phyloP scores from a whole-genome alignment of 1,140 invertebrate genomes.

The Tetramorium alpestre region DNA sequence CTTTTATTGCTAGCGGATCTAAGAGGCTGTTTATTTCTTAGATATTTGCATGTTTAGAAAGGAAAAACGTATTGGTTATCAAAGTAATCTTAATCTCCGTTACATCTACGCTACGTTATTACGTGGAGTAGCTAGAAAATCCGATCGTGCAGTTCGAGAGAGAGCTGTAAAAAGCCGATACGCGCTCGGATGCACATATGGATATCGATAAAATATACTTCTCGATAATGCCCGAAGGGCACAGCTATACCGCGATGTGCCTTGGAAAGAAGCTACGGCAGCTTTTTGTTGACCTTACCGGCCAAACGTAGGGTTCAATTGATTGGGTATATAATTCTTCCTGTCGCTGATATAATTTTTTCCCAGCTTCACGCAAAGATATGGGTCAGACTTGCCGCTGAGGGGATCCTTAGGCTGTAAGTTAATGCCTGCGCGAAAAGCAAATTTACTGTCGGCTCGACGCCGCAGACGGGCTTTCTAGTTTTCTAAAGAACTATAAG shows the following conservation, averaged over 20 bases:
- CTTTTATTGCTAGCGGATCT: neutral
- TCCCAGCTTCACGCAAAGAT: constrained; percentile 90
- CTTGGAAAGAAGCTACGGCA: neutral
- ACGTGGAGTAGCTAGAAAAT: neutral
- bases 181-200: constrained; percentile 29
- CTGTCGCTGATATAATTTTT: constrained; percentile 89
- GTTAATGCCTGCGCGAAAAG: constrained; percentile 85
- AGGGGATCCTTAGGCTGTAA: constrained; percentile 90
- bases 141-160: constrained; percentile 1
- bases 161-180: constrained; percentile 21
- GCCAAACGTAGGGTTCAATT: constrained; percentile 95
- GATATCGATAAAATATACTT: constrained; percentile 48
- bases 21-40: neutral
- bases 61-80: neutral
- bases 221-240: constrained; percentile 22
- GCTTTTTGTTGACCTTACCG: constrained; percentile 85
- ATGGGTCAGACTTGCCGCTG: constrained; percentile 92
- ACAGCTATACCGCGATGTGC: neutral
- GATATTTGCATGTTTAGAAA: neutral
- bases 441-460: constrained; percentile 18
- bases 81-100: constrained; percentile 3
- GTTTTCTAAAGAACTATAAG: neutral
- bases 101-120: neutral
- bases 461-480: neutral
- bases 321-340: constrained; percentile 91